Percentiles rank a stretch among this genome's conserved stretches.
Conservation (phyloP, 2,888 invertebrate species). For the Latheticus oryzae region DNA sequence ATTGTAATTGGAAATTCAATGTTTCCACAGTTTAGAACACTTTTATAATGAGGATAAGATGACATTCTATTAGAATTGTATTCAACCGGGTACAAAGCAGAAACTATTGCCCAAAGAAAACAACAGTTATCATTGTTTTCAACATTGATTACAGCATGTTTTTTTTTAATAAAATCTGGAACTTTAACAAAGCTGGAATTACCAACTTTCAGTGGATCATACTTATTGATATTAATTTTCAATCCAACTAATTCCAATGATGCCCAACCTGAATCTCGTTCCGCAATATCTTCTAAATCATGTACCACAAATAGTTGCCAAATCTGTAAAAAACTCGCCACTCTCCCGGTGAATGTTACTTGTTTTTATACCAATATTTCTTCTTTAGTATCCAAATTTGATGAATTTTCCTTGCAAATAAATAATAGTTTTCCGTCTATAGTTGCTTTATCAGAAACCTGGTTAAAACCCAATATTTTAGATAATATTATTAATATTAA, state of each 20-base stretch:
- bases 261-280: conserved; percentile 1
- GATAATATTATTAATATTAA: too few relatives aligned
- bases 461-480: too few relatives aligned
- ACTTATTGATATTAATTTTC: conserved; percentile 48
- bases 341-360: neutral
- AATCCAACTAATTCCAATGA: neutral
- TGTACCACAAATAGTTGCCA: too few relatives aligned
- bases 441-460: too few relatives aligned
- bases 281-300: conserved; percentile 46
- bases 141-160: conserved; percentile 50
- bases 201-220: conserved; percentile 43
- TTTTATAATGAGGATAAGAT: conserved; percentile 47
- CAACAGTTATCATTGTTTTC: conserved; percentile 51
- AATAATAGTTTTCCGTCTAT: conserved; percentile 8
- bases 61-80: conserved; percentile 37
- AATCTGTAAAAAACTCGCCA: too few relatives aligned
- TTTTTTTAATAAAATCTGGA: conserved; percentile 44
- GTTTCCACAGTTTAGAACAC: conserved; percentile 46
- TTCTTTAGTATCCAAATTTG: conserved; percentile 1
- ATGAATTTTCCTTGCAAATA: neutral
- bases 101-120: conserved; percentile 50
- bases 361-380: conserved; percentile 4
- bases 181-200: conserved; percentile 49
- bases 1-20: conserved; percentile 49
- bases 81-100: conserved; percentile 46